A percentile compares a stretch with the other conserved stretches of the same genome.
Conservation (phyloP, 2,888 invertebrate genomes). For the Aphelenchoides bicaudatus region DNA sequence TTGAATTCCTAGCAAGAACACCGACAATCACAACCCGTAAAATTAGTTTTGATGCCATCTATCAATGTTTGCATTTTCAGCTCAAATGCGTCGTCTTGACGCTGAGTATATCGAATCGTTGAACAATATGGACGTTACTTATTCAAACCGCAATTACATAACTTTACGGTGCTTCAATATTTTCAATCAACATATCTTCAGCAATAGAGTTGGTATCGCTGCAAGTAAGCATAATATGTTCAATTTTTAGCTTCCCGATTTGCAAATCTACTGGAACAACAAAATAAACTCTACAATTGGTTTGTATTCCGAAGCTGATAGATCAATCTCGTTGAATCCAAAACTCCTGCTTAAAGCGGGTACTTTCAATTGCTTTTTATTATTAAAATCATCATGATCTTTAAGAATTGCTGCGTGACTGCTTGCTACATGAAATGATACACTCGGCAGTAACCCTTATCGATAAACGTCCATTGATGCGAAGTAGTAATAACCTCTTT, state of each 20-base stretch:
- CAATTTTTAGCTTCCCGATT: constrained; percentile 1
- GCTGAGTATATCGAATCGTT: not conserved
- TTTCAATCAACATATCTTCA: constrained; percentile 3
- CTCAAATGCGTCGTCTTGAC: no score
- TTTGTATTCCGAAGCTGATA: not conserved
- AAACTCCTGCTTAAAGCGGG: constrained; percentile 1
- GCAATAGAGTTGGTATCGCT: not conserved
- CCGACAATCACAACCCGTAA: no score
- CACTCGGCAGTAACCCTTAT: constrained; percentile 2
- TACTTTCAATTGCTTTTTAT: not conserved
- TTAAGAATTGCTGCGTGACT: not conserved
- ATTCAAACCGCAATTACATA: constrained; percentile 2
- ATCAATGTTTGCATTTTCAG: no score
- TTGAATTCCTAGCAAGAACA: no score
- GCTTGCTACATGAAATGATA: constrained; percentile 1
- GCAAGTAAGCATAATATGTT: not conserved
- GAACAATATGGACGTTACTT: not conserved
- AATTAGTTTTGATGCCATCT: no score
- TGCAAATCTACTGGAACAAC: constrained; percentile 5
- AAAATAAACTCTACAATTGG: not conserved
- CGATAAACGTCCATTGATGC: not conserved
- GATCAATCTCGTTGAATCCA: not conserved
- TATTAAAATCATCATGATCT: not conserved
- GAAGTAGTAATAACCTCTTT: not conserved
- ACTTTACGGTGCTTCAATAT: not conserved